Conservation (phyloP, 2,888 invertebrate species). For the Hypselothyrea guttata region DNA sequence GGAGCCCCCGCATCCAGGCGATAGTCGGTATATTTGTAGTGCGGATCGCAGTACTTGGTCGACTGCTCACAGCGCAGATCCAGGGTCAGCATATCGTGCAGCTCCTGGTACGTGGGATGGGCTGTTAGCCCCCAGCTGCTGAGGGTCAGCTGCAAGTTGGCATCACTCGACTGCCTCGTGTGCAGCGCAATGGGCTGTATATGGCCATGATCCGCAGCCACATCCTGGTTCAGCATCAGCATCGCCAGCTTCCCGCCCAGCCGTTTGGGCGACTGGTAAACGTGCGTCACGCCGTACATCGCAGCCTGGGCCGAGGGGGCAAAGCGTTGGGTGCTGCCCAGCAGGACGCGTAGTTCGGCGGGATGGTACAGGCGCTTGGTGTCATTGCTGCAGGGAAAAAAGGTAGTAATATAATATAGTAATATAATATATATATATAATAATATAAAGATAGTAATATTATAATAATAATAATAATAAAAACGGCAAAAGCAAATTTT, state of each 20-base stretch:
- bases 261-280: conserved; percentile 60
- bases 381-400: conserved; percentile 20
- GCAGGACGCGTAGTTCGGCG: conserved; percentile 71
- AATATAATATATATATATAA: no score
- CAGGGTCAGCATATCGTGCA: conserved; percentile 49
- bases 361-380: conserved; percentile 69
- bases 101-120: conserved; percentile 25
- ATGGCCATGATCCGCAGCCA: conserved; percentile 51
- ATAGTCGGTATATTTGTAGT: not conserved
- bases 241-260: conserved; percentile 73
- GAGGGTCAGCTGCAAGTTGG: no score
- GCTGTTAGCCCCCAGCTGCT: conserved; percentile 53
- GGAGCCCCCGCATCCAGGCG: conserved; percentile 57
- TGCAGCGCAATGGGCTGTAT: conserved; percentile 66
- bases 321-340: conserved; percentile 71
- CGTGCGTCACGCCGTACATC: conserved; percentile 72
- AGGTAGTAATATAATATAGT: no score
- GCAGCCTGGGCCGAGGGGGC: conserved; percentile 52
- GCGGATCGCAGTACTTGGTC: conserved; percentile 26
- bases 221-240: conserved; percentile 75
- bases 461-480: no score
- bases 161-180: not conserved
- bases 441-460: no score
- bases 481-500: no score
- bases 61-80: conserved; percentile 25